Conservation (phyloP, 2,113 vertebrate species). For the Strix uralensis region DNA sequence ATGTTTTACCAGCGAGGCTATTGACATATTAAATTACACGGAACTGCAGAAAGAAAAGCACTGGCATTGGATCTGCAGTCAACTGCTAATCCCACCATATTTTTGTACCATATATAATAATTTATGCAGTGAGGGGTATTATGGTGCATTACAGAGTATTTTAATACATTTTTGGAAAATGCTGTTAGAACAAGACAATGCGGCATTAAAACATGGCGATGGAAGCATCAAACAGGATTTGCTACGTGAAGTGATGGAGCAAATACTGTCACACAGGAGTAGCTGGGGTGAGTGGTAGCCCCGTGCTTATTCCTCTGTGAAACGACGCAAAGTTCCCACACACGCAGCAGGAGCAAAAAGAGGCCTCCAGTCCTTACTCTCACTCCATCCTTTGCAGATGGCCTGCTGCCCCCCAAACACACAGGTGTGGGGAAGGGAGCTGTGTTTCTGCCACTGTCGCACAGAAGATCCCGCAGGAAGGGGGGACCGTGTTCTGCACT, state of each 20-base stretch:
- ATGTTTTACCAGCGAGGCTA: slow-evolving; percentile 22
- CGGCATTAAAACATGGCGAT: not conserved
- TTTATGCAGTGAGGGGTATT: not conserved
- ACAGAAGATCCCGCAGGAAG: not conserved
- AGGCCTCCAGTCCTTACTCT: not conserved
- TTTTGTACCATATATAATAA: not conserved
- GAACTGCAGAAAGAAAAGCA: slow-evolving; percentile 25
- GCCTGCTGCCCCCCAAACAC: not conserved
- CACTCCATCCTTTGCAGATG: not conserved
- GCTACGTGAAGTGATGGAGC: not conserved
- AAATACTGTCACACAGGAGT: not conserved
- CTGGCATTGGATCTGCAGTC: not conserved
- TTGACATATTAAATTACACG: not conserved
- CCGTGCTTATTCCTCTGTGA: not conserved
- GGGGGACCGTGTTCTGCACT: accelerated
- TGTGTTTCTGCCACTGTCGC: not conserved
- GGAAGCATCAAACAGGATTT: slow-evolving; percentile 4
- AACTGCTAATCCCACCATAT: not conserved
- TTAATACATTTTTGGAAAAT: not conserved
- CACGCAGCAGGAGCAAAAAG: not conserved
- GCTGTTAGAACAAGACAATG: not conserved
- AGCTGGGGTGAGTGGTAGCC: not conserved
- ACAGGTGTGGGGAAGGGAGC: accelerated
- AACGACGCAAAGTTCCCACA: not conserved
- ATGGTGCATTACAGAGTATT: not conserved